Evolutionary conservation across 1,140 invertebrate genomes (phyloP), one percentile per base, ranked within the genome.

Genomic region (Zelostemma sp.): DNA sequence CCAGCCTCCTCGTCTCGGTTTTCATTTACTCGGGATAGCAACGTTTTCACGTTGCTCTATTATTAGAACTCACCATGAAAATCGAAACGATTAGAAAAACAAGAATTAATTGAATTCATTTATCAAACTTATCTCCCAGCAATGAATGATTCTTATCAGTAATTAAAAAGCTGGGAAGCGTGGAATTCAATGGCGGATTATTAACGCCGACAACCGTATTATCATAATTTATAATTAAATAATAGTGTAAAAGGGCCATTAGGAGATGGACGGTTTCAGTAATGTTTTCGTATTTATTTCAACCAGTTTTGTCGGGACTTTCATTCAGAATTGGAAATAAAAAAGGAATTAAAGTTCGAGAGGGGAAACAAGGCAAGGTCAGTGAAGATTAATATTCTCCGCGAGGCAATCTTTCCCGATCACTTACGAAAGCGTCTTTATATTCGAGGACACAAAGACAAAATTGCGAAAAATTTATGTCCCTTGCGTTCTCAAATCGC

Each of bases 191-290:
- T 16, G 74, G 79, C 56, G 73, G 72, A 76, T 81, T 72, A 75
- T 81, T 80, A 82, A 81, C 76, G 74, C 70, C 17, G 59, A 68
- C 64, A 72, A 80, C 66, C 76, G 78, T 73, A 80, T 79, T 79
- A 79, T 79, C 78, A 80, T 83, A 81, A 83, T 81, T 82, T 80
- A 82, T 80, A 80, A 83, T 81, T 83, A 80, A 81, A 81, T 81
- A 80, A 82, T 73, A 71, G 69, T 43, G 73, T 82, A 76, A 77
- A 75, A 82, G 76, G 74, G 53, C 78, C 67, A 83, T 82, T 82
- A 82, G 77, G 74, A 73, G 69, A 60, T 65, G 74, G 72, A 75
- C 59, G 69, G 68, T 83, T 78, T 79, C 74, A 67, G 51, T 77
- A 80, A 79, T 69, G 71, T 67, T 71, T 63, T 68, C 63, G 73